phyloP scores from a whole-genome alignment of 2,888 invertebrate species.

The Xestia xanthographa region DNA sequence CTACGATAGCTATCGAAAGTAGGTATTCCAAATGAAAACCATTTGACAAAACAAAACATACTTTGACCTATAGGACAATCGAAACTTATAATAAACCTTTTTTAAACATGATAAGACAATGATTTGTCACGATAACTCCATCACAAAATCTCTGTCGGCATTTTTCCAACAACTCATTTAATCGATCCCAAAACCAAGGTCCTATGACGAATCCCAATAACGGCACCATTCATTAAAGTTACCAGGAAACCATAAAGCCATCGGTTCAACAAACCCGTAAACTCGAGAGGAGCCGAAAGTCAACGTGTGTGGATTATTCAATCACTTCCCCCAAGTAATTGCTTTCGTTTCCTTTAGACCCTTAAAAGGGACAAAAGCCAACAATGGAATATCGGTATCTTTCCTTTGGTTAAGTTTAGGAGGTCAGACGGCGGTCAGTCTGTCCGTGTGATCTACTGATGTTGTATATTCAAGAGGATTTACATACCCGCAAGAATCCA shows the following conservation, averaged over 20 bases:
- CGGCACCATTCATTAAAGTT: constrained; percentile 57
- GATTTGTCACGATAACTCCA: neutral
- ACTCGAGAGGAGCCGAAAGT: constrained; percentile 57
- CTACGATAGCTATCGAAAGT: too few relatives aligned
- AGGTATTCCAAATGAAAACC: too few relatives aligned
- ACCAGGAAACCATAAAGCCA: constrained; percentile 67
- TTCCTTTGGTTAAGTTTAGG: constrained; percentile 28
- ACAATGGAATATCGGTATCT: constrained; percentile 55
- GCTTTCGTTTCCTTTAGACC: constrained; percentile 62
- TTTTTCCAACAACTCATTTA: constrained; percentile 7
- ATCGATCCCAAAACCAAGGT: constrained; percentile 13
- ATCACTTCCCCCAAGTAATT: constrained; percentile 65
- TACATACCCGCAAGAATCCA: neutral
- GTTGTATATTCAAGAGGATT: neutral
- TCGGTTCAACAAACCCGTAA: constrained; percentile 69
- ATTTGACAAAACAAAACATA: too few relatives aligned
- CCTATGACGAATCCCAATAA: constrained; percentile 50
- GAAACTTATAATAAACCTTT: too few relatives aligned
- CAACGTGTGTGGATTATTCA: constrained; percentile 64
- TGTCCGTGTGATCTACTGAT: constrained; percentile 17
- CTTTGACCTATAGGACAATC: too few relatives aligned
- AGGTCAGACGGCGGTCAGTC: constrained; percentile 21
- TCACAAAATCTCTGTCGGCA: constrained; percentile 12
- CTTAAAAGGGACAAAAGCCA: constrained; percentile 58
- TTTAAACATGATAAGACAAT: neutral